Evolutionary conservation across 2,797 vertebrate genomes (phyloP), one percentile per base, ranked within the genome.

Genomic region (Eremophila alpestris): DNA sequence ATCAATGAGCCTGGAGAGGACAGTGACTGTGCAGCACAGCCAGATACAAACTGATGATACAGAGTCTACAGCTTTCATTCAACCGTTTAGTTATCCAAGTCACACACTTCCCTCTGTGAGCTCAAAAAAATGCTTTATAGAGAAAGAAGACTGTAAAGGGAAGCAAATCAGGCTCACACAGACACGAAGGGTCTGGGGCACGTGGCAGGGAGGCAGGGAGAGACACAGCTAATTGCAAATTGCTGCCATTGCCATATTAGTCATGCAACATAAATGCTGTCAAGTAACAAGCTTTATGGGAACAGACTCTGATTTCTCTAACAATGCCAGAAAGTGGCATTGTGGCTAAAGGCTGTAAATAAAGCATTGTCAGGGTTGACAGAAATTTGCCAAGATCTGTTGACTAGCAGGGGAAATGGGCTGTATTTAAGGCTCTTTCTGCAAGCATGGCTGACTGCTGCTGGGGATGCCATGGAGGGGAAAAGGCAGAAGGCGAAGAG

Each of bases 251-350:
- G 64, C 90, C 56, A 12, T 58, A 74, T 91, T 95, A 94, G 77
- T 94, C 88, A 94, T 75, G 95, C 85, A 91, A 93, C 88, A 90
- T 88, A 87, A 96, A 96, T 60, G 46, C 75, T 87, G 80, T 95
- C 87, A 91, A 93, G 69, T 80, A 81, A 74, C 46, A 60, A 82
- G 80, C 83, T 87, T 79, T 87, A 94, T 93, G 83, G 74, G 87
- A 95, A 96, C 83, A 91, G 83, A 60, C 64, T 80, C 81, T 14
- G 46, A 91, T 89, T 95, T 68, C 75, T 73, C 43, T 41, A 69
- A 79, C 59, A 84, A 63, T 29, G 21, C 77, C 91, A 88, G 91
- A 91, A 91, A 93, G 80, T 55, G 88, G 54, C 84, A 82, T 41
- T 78, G 73, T 48, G 77, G 77, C 88, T 89, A 74, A 73, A 90